phyloP scores from a whole-genome alignment of 2,797 vertebrate genomes.

The Gallinago stenura region DNA sequence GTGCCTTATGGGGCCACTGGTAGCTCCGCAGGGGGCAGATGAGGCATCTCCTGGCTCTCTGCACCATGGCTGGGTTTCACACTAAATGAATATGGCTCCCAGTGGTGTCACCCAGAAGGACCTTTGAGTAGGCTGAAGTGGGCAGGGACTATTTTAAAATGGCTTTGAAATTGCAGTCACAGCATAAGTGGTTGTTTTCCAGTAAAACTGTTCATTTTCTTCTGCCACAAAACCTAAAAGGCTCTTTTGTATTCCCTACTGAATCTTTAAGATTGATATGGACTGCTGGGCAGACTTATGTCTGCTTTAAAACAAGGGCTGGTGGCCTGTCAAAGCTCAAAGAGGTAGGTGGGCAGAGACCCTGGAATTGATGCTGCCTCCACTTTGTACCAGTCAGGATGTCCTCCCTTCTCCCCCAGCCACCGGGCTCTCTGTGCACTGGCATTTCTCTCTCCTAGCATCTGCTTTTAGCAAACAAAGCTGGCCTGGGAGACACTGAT shows the following conservation, averaged over 20 bases:
- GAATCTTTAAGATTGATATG: constrained; percentile 9
- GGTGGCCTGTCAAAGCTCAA: not conserved
- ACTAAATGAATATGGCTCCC: not conserved
- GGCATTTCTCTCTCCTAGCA: not conserved
- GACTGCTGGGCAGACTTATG: not conserved
- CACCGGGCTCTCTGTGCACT: not conserved
- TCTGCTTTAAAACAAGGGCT: constrained; percentile 36
- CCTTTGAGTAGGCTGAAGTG: not conserved
- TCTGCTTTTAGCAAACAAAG: not conserved
- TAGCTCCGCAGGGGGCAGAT: not conserved
- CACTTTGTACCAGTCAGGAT: not conserved
- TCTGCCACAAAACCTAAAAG: constrained; percentile 5
- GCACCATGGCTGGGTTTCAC: not conserved
- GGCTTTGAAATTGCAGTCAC: constrained; percentile 18
- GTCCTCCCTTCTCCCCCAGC: not conserved
- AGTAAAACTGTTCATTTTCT: constrained; percentile 10
- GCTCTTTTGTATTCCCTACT: not conserved
- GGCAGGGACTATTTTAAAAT: not conserved
- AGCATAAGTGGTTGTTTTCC: not conserved
- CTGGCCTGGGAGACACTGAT: not conserved
- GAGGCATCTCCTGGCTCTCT: not conserved
- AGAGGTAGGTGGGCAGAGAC: not conserved
- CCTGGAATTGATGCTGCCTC: not conserved
- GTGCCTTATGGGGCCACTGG: not conserved
- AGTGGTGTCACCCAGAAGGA: not conserved